phyloP scores from a whole-genome alignment of 2,113 vertebrate species.

The Pholis gunnellus region DNA sequence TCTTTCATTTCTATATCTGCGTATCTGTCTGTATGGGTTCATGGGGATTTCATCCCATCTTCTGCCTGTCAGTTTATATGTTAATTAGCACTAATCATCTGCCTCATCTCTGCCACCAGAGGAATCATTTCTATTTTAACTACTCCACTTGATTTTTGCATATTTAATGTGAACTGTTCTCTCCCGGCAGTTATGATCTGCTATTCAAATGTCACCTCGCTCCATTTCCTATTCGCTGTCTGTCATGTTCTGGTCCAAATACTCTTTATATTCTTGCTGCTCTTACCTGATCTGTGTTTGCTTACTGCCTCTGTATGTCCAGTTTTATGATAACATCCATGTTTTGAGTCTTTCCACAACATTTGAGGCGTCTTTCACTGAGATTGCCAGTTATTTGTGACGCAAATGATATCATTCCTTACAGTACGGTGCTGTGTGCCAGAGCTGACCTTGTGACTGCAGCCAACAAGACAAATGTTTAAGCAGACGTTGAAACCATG shows the following conservation, averaged over 20 bases:
- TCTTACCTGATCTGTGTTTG: neutral
- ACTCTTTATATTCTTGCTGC: neutral
- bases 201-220: conserved; percentile 60
- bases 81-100: neutral
- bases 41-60: neutral
- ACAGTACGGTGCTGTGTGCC: neutral
- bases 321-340: neutral
- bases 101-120: neutral
- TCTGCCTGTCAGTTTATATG: neutral
- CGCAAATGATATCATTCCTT: neutral
- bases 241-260: neutral
- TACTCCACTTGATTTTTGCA: conserved; percentile 15
- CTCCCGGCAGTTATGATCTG: conserved; percentile 45
- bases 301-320: neutral
- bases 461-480: conserved; percentile 45
- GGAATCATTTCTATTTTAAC: neutral
- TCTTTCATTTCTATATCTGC: neutral
- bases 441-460: conserved; percentile 49
- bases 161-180: conserved; percentile 27
- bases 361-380: neutral
- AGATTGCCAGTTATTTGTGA: neutral
- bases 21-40: conserved; percentile 10
- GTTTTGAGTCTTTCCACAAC: neutral
- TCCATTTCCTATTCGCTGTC: conserved; percentile 43
- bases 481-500: conserved; percentile 71